Conservation (phyloP, 2,113 vertebrate species). For the Nipponia nippon region DNA sequence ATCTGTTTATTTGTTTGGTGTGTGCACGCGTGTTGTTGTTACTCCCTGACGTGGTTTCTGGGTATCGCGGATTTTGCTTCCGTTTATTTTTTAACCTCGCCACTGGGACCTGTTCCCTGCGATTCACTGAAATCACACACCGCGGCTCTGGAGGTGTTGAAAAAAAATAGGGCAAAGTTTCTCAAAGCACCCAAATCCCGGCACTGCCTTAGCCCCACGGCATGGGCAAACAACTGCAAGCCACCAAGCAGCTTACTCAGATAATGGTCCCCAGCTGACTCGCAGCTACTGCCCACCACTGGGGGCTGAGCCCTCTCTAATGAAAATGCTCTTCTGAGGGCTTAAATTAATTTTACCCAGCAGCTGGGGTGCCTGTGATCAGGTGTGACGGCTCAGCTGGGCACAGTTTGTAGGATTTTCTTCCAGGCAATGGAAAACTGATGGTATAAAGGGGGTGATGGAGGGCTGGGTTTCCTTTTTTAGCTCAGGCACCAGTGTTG, state of each 20-base stretch:
- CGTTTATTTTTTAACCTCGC: neutral
- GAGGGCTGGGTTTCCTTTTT: rapidly evolving
- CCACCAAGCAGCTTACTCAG: neutral
- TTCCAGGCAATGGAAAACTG: neutral
- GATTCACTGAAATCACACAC: neutral
- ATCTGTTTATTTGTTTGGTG: neutral
- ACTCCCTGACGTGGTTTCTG: neutral
- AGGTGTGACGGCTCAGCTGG: neutral
- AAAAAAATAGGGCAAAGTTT: neutral
- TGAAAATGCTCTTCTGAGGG: neutral
- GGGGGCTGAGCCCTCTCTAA: neutral
- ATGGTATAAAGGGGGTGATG: neutral
- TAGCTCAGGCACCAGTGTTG: neutral
- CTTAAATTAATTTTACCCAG: neutral
- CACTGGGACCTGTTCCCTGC: neutral
- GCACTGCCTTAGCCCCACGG: rapidly evolving
- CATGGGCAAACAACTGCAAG: neutral
- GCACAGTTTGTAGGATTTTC: neutral
- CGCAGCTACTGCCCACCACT: neutral
- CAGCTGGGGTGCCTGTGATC: neutral
- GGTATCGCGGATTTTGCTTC: neutral
- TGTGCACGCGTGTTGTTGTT: neutral
- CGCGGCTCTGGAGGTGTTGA: rapidly evolving
- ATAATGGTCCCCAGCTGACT: neutral
- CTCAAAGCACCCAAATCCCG: neutral